Evolutionary conservation across 1,140 invertebrate genomes (phyloP).

Genomic region (Zaprionus tsacasi): DNA sequence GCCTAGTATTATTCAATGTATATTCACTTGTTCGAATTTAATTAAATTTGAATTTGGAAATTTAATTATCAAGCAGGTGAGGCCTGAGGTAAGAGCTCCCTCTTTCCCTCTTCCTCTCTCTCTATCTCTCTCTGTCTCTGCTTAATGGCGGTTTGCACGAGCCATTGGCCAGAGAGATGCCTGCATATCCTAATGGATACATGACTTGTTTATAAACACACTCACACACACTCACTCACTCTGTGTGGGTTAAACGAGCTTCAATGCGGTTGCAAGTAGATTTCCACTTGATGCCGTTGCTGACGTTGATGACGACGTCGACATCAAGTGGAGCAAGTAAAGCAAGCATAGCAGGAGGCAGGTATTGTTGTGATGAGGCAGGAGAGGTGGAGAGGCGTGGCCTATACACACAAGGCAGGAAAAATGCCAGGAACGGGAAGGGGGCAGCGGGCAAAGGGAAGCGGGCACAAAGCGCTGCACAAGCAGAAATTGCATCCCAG

Average conservation of each 20-base stretch:
- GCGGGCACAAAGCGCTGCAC: constrained; percentile 30
- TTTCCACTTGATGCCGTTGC: constrained; percentile 36
- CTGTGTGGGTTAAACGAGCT: constrained; percentile 1
- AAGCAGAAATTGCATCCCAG: constrained; percentile 69
- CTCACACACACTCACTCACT: not conserved
- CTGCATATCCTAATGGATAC: constrained; percentile 30
- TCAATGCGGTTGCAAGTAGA: constrained; percentile 20
- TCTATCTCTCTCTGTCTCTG: not conserved
- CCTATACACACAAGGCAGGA: constrained; percentile 16
- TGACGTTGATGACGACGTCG: constrained; percentile 19
- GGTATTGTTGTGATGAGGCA: constrained; percentile 5
- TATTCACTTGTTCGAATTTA: constrained; percentile 25
- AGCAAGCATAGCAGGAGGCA: not conserved
- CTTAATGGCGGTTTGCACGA: constrained; percentile 6
- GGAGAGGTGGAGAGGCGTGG: not conserved
- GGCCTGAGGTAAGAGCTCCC: not conserved
- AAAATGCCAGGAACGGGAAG: constrained; percentile 35
- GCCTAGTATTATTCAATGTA: constrained; percentile 8
- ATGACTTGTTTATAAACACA: constrained; percentile 20
- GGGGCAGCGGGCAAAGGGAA: not conserved
- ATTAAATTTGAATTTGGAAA: constrained; percentile 34
- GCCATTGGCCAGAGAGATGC: not conserved
- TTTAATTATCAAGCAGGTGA: constrained; percentile 20
- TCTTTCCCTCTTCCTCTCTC: not conserved
- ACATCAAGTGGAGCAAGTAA: not conserved